Evolutionary conservation across 2,888 invertebrate species (phyloP), one percentile per base, ranked within the genome.

Genomic region (Xanthia togata): DNA sequence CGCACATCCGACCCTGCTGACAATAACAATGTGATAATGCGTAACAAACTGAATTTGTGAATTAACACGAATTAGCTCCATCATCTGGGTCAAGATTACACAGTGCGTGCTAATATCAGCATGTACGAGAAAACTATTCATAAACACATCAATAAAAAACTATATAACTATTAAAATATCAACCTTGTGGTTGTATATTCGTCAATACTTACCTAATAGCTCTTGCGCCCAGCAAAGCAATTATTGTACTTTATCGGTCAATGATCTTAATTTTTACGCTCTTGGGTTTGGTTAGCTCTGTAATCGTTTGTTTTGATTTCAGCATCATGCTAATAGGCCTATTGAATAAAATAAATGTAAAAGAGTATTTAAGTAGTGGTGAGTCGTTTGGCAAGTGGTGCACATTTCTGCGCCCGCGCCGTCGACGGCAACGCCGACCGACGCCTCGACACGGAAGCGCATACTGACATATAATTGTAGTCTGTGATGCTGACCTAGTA

Each of bases 51-150:
- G 84, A 89, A 87, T 91, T 89, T 89, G 85, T 89, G 89, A 93
- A 94, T 93, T 91, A 91, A 90, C 90, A 89, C 88, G 90, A 93
- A 94, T 92, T 92, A 92, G 89, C 82, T 87, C 79, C 85, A 91
- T 87, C 90, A 95, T 92, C 86, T 93, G 88, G 95, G 95, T 95
- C 95, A 95, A 95, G 95, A 93, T 87, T 92, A 88, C 82, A 83
- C 82, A 80, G 84, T 86, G 90, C 86, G 90, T 90, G 89, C 87
- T 85, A 83, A 88, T 89, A 86, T 78, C 65, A 70, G 62, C 47
- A 74, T 65, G 78, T 74, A 47, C 70, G 53, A 55, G 62, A 53
- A 55, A 82, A 78, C 81, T 70, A 74, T 64, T 69, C 47, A 68
- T 70, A 67, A 80, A 73, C 73, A 72, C 20, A 47, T 44, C 12